Percentiles rank a stretch among this genome's conserved stretches.
Conservation (phyloP, 2,113 vertebrate genomes). For the Mastomys natalensis region DNA sequence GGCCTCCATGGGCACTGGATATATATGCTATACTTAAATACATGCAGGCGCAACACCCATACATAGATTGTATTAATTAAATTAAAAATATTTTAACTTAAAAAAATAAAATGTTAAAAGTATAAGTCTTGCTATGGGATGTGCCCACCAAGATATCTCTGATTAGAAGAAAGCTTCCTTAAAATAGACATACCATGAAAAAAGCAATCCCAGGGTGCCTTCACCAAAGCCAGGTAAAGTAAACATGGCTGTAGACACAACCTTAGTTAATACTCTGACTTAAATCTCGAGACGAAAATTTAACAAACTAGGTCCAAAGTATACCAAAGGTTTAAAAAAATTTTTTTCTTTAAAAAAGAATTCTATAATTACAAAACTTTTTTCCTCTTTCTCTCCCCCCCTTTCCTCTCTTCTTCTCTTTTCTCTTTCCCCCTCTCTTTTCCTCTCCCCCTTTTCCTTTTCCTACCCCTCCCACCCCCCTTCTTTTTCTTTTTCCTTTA, state of each 20-base stretch:
- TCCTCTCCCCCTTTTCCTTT: too few relatives aligned
- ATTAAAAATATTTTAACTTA: neutral
- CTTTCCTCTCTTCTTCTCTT: too few relatives aligned
- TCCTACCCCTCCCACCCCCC: too few relatives aligned
- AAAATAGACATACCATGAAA: constrained; percentile 38
- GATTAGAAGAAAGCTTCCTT: neutral
- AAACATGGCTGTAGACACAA: constrained; percentile 63
- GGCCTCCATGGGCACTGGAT: neutral
- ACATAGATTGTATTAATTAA: neutral
- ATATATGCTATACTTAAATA: neutral
- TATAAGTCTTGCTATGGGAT: neutral
- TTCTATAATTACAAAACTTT: neutral
- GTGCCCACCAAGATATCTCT: neutral
- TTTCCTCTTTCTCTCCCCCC: too few relatives aligned
- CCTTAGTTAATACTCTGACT: constrained; percentile 57
- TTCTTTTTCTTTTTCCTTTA: too few relatives aligned
- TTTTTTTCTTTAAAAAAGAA: too few relatives aligned
- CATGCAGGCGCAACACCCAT: neutral
- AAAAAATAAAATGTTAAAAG: neutral
- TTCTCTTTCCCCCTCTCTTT: too few relatives aligned
- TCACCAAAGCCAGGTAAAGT: constrained; percentile 68
- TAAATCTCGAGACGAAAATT: too few relatives aligned
- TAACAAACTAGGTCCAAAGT: too few relatives aligned
- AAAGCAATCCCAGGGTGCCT: constrained; percentile 68
- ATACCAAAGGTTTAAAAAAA: too few relatives aligned